Base-by-base conservation (phyloP, 1,140 invertebrate species). In the Macrobrachium rosenbergii region DNA sequence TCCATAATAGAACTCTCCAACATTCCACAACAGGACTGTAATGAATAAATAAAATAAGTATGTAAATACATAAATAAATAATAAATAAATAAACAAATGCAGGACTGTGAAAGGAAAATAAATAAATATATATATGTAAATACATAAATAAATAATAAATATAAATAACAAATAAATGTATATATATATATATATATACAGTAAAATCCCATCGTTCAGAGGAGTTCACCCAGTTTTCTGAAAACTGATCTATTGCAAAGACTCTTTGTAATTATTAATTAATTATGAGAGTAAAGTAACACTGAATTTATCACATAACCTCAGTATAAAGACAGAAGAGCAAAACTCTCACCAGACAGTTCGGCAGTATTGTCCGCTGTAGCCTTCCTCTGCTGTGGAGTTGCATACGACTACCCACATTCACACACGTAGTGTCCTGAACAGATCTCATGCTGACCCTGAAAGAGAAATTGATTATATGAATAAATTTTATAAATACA, bases 1-100 rank as follows among this genome's bases (percentile, higher is more conserved):
- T 92, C 98, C 99, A 63, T 95, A 94, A 91, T 95, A 96, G 90
- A 98, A 95, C 90, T 98, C 96, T 43, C 6, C 77, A 45, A 37
- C 12, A 62, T 6, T 84, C 73, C 7, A 64, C 45, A 3, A 19
- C 98, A 99, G 0, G 96, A 97, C 95, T 96, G 89, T 28, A 5
- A 52, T 52, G 10, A 6, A n/a, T n/a, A n/a, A n/a, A n/a, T n/a
- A n/a, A n/a, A n/a, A n/a, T n/a, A n/a, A n/a, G n/a, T n/a, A n/a
- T n/a, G n/a, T n/a, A n/a, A n/a, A n/a, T n/a, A n/a, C n/a, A n/a
- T n/a, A n/a, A n/a, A n/a, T n/a, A n/a, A n/a, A n/a, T n/a, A n/a
- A n/a, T n/a, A n/a, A n/a, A n/a, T n/a, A n/a, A n/a, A n/a, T n/a
- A 95, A 94, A 91, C 99, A 99, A 23, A 95, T 95, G 92, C 98